Conservation (phyloP, 2,113 vertebrate species). For the Scomber colias region DNA sequence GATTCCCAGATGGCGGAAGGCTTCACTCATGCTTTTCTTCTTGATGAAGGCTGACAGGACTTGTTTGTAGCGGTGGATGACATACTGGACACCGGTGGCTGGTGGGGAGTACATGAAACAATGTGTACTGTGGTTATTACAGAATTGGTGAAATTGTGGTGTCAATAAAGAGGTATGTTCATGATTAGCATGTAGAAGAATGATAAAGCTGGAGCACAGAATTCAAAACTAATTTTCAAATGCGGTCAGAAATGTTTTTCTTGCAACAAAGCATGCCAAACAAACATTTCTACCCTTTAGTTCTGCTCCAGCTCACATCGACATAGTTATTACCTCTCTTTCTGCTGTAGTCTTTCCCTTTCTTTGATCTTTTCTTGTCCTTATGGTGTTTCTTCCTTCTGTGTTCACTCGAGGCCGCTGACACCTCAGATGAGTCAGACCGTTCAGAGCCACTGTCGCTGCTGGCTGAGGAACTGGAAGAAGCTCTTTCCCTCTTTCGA, state of each 20-base stretch:
- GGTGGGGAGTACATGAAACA: not conserved
- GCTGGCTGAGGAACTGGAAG: conserved; percentile 69
- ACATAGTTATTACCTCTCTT: conserved; percentile 76
- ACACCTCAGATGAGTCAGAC: conserved; percentile 67
- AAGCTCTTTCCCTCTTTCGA: conserved; percentile 73
- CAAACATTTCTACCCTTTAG: no score
- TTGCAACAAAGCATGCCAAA: no score
- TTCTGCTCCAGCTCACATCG: no score
- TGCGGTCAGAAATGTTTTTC: no score
- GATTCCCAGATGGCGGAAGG: conserved; percentile 80
- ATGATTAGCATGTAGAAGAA: no score
- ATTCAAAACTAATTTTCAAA: no score
- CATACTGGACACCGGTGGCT: conserved; percentile 82
- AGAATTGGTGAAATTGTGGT: not conserved
- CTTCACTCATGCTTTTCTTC: conserved; percentile 84
- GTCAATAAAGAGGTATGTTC: no score
- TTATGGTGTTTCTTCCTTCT: conserved; percentile 78
- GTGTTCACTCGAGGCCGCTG: conserved; percentile 72
- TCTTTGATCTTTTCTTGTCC: conserved; percentile 78
- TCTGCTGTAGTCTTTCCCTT: conserved; percentile 81
- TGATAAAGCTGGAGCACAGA: no score
- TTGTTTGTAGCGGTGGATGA: conserved; percentile 85
- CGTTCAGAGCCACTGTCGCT: conserved; percentile 65
- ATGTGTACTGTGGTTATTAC: not conserved
- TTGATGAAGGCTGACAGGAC: conserved; percentile 82